Evolutionary conservation across 2,888 invertebrate genomes (phyloP), one percentile per base, ranked within the genome.

Genomic region (Philhelius pedissequus): DNA sequence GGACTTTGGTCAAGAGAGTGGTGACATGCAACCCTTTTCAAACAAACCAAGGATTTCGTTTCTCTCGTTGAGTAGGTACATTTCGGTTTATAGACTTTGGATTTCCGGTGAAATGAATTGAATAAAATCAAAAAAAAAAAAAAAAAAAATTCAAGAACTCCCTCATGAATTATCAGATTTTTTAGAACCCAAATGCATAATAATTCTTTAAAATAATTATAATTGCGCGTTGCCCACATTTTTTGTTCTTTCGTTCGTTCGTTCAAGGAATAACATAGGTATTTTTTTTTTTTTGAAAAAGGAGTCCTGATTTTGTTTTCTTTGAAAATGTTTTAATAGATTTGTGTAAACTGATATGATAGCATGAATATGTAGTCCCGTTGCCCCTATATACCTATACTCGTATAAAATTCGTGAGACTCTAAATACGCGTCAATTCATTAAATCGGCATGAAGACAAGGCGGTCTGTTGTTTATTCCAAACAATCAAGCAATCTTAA

Each of bases 391-490:
- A 54, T n/a, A 52, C 2, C n/a, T n/a, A n/a, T n/a, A n/a, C n/a
- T n/a, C 4, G 11, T 32, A 30, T 48, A n/a, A n/a, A 52, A 15
- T 56, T 75, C 76, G 70, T 66, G 76, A 52, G 81, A 81, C 56
- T 64, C 6, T 18, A 62, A 25, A 70, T 56, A 68, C 66, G 80
- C 84, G 86, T 81, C 79, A 45, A 80, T 81, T 81, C 76, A 86
- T 81, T 86, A 86, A 86, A 86, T 81, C 86, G 86, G 81, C 86
- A 86, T 77, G 38, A 86, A 86, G 81, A 81, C 86, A 86, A 86
- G 86, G 86, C 86, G 86, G 81, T 86, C 76, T 86, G 86, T 86
- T 86, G 86, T 86, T 86, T 69, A 71, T 86, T 86, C 70, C 86
- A 32, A 81, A 86, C 86, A 86, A 86, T 86, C 86, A 62, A 86